These are phyloP conservation scores for Pardosa pseudoannulata DNA, from an alignment of 2,888 invertebrate genomes.

Conservation along the genomic window DNA sequence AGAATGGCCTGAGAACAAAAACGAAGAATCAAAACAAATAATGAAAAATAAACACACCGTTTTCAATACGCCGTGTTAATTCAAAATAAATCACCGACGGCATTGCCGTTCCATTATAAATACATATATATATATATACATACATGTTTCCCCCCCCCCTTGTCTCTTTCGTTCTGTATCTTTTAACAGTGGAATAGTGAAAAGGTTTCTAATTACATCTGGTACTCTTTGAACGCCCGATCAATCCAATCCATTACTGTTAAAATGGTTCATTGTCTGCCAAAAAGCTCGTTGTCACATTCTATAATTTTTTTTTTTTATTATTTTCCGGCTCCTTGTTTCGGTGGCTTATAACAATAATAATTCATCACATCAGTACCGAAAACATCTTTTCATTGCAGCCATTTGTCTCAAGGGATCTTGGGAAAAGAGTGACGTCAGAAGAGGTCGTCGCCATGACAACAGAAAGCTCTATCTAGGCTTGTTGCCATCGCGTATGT, in stretches of 20 bases:
- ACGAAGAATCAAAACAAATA: neutral
- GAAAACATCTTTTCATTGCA: constrained; percentile 39
- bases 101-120: neutral
- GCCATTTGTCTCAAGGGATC: constrained; percentile 15
- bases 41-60: neutral
- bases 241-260: constrained; percentile 31
- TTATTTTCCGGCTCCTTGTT: neutral
- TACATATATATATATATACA: too few relatives aligned
- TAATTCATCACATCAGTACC: constrained; percentile 45
- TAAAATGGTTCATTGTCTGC: constrained; percentile 28
- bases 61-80: neutral
- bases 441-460: constrained; percentile 13
- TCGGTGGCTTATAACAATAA: constrained; percentile 20
- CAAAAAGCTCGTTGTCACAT: constrained; percentile 27
- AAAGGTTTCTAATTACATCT: constrained; percentile 14
- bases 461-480: neutral
- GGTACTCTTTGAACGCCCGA: neutral
- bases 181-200: neutral
- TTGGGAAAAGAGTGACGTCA: constrained; percentile 13
- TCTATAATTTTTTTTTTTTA: too few relatives aligned
- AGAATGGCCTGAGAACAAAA: neutral
- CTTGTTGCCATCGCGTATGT: neutral
- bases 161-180: neutral
- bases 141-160: neutral
- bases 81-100: neutral